Evolutionary conservation across 2,797 vertebrate species (phyloP).

Genomic region (Manis javanica): DNA sequence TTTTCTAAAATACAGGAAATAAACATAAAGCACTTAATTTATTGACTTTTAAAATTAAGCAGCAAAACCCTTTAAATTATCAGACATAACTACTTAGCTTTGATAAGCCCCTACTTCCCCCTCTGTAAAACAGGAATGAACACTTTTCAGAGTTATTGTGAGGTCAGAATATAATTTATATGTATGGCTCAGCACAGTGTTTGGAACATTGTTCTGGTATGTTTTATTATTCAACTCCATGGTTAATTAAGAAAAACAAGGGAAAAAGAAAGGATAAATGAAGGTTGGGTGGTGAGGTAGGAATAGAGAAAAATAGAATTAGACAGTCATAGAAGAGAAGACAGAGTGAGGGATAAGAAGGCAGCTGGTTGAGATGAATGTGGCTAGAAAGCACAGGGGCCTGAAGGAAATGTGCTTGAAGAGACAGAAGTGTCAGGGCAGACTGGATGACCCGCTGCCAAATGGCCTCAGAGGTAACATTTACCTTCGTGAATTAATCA

Average conservation of each 20-base stretch:
- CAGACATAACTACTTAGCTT: background rate
- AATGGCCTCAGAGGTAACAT: slow-evolving; percentile 48
- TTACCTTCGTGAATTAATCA: slow-evolving; percentile 50
- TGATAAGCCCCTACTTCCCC: background rate
- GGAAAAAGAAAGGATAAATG: background rate
- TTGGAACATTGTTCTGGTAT: background rate
- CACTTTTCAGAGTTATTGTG: background rate
- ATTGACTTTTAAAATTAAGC: slow-evolving; percentile 36
- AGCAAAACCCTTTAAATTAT: slow-evolving; percentile 19
- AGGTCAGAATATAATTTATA: slow-evolving; percentile 9
- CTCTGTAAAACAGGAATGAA: slow-evolving; percentile 7
- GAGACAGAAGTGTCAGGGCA: background rate
- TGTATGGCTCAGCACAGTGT: background rate
- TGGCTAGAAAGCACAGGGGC: background rate
- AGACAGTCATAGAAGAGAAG: background rate
- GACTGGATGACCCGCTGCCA: slow-evolving; percentile 9
- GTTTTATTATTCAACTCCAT: background rate
- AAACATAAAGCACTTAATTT: background rate
- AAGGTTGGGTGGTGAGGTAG: background rate
- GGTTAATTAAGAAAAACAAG: slow-evolving; percentile 40
- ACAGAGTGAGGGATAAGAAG: background rate
- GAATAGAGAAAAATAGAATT: background rate
- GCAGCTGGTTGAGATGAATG: background rate
- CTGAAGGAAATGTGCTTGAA: background rate
- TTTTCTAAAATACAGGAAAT: slow-evolving; percentile 28